phyloP scores from a whole-genome alignment of 2,113 vertebrate genomes.

The Rhegmatorhina hoffmannsi region DNA sequence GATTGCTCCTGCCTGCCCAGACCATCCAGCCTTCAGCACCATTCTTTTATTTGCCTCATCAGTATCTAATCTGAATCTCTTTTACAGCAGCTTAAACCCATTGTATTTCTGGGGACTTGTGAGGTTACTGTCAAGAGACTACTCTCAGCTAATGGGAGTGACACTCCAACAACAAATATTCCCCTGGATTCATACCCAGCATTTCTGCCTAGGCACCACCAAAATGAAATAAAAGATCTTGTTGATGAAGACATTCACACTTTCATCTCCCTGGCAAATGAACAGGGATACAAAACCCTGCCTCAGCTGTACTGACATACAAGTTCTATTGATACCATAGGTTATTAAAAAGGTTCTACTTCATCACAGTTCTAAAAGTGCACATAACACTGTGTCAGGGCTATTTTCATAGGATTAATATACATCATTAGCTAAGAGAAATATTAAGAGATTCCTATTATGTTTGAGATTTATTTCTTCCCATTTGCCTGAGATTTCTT shows the following conservation, averaged over 20 bases:
- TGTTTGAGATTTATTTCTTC: not conserved
- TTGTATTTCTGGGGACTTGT: not conserved
- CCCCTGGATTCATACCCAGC: not conserved
- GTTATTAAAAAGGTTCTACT: not conserved
- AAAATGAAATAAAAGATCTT: not conserved
- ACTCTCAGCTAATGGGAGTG: not conserved
- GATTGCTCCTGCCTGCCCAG: fast-evolving
- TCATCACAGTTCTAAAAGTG: not conserved
- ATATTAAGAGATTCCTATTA: not conserved
- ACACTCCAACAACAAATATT: not conserved
- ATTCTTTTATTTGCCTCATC: not conserved
- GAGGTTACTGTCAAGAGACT: not conserved
- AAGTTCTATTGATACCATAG: not conserved
- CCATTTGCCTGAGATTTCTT: not conserved
- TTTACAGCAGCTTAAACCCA: not conserved
- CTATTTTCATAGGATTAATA: not conserved
- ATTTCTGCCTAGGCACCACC: not conserved
- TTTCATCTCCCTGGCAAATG: not conserved
- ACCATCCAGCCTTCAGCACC: not conserved
- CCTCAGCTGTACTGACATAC: not conserved
- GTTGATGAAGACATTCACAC: not conserved
- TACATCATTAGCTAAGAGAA: not conserved
- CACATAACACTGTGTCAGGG: not conserved
- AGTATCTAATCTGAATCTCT: not conserved
- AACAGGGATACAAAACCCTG: not conserved